A percentile compares a stretch with the other conserved stretches of the same genome.
Conservation (phyloP, 2,797 vertebrate species). For the Myiotriccus ornatus region DNA sequence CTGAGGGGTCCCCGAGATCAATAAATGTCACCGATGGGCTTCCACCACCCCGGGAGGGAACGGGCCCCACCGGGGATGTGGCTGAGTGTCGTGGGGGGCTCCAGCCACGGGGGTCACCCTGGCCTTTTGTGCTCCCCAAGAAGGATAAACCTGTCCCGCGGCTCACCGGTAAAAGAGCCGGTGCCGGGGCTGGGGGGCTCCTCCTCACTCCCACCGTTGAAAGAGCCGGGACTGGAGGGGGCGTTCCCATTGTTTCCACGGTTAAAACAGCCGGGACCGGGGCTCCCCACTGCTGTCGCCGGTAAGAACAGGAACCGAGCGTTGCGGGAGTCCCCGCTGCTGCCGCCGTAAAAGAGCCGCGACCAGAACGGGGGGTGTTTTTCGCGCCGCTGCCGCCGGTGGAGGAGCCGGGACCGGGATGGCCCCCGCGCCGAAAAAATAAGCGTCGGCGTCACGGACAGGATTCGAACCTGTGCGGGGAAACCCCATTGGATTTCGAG, state of each 20-base stretch:
- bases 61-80: not conserved
- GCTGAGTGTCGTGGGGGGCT: not conserved
- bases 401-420: fast-evolving
- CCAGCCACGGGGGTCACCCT: not conserved
- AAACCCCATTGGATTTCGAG: conserved; percentile 97
- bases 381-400: not conserved
- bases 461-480: conserved; percentile 94
- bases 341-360: not conserved
- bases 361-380: not conserved
- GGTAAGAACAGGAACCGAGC: fast-evolving
- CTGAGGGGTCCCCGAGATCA: not conserved
- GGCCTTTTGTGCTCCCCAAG: not conserved
- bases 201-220: not conserved
- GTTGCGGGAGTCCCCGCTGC: too few relatives aligned
- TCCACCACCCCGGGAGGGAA: too few relatives aligned
- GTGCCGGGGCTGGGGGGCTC: not conserved
- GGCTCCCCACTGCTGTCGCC: not conserved
- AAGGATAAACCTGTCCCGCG: not conserved
- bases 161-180: not conserved
- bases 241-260: too few relatives aligned
- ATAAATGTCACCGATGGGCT: not conserved
- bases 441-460: conserved; percentile 83
- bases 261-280: not conserved
- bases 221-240: too few relatives aligned
- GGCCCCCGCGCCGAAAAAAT: not conserved